Evolutionary conservation across 1,140 invertebrate species (phyloP), one percentile per base, ranked within the genome.

Genomic region (Rhyacophila brunnea): DNA sequence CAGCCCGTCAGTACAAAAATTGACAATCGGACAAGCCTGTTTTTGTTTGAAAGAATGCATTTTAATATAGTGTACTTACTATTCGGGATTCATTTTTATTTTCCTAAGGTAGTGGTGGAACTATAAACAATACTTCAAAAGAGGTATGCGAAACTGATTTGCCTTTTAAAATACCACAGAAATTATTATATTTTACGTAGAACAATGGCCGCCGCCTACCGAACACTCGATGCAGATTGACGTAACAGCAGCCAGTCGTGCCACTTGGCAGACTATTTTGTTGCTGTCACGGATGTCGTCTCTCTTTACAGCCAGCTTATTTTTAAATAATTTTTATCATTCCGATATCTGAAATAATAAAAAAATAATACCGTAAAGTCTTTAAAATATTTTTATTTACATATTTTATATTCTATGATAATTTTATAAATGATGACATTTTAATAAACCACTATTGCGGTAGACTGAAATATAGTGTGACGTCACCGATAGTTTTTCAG

Each of bases 11-110:
- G 42, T 55, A 55, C 14, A 55, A 55, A 28, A 28, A 28, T 28
- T 28, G 23, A 28, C 23, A 28, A 28, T 28, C 49, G 50, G 55
- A 58, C 55, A 58, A 51, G 38, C 36, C 55, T 58, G 55, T 58
- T 58, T 58, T 58, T 58, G 55, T 58, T 58, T 51, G 47, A 49
- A 28, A 46, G 45, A 57, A 19, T 38, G 23, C 32, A 44, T 14
- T n/a, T n/a, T 35, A 45, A 50, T 32, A 1, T n/a, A 11, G 38
- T 50, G 47, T 45, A 51, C 55, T 65, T 50, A 65, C 63, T 65
- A 65, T 61, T 65, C 63, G 28, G 63, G 63, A 44, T 65, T 65
- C 63, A 65, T 65, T 55, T 36, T 55, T 32, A 36, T 40, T 57
- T 57, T 57, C 36, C 54, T 57, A 57, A 42, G 38, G 35, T 47